phyloP scores from a whole-genome alignment of 2,113 vertebrate species.

The Ochotona princeps region DNA sequence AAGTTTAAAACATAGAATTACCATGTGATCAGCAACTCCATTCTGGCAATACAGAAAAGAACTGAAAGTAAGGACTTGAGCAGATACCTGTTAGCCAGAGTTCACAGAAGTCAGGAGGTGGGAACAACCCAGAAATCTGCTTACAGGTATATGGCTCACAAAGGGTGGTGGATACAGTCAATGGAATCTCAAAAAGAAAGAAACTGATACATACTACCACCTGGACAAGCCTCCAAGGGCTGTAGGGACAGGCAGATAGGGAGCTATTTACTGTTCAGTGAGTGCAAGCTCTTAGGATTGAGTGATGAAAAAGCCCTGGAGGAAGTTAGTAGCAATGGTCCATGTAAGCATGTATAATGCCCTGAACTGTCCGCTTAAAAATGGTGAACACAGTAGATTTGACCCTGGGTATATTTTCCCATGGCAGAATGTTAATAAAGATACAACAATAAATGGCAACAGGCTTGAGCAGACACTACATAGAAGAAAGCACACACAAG shows the following conservation, averaged over 20 bases:
- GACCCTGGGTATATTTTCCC: slow-evolving; percentile 1
- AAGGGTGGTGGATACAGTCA: no score
- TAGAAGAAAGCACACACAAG: slow-evolving; percentile 10
- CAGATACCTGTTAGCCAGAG: background rate
- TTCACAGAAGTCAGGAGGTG: background rate
- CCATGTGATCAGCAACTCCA: background rate
- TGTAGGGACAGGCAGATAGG: background rate
- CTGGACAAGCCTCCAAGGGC: background rate
- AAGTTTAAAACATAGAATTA: background rate
- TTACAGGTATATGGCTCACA: no score
- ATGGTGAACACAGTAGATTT: background rate
- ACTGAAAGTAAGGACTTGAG: background rate
- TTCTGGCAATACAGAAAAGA: background rate
- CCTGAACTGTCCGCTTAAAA: background rate
- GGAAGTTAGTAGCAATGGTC: background rate
- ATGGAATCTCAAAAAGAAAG: background rate
- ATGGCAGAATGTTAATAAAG: slow-evolving; percentile 4
- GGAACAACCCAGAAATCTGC: background rate
- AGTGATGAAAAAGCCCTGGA: background rate
- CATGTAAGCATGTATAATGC: background rate
- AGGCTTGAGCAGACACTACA: background rate
- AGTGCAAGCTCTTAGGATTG: background rate
- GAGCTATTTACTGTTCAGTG: background rate
- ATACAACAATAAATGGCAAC: slow-evolving; percentile 30
- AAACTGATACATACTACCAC: background rate